Conservation (phyloP, 1,140 invertebrate species). For the Watersipora subatra region DNA sequence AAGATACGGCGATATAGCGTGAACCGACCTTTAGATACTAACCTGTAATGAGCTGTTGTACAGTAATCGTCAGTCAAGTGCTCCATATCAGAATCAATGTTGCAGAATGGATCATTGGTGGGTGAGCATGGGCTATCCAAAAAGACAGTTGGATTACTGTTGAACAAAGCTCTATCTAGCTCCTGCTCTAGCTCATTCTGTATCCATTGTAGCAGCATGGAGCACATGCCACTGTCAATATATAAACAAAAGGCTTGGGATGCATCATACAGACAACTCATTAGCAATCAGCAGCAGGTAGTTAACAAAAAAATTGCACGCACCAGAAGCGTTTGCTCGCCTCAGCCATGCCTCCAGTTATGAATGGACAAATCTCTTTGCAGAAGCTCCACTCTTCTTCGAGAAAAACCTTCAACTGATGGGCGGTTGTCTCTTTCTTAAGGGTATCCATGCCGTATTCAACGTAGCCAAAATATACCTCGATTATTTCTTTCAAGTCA, state of each 20-base stretch:
- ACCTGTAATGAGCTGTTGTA: too few relatives aligned
- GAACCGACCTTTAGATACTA: too few relatives aligned
- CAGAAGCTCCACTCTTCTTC: conserved; percentile 68
- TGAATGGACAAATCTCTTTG: conserved; percentile 53
- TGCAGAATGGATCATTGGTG: too few relatives aligned
- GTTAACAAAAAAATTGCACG: conserved; percentile 17
- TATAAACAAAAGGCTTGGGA: background rate
- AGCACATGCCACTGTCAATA: background rate
- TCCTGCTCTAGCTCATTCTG: background rate
- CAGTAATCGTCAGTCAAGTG: too few relatives aligned
- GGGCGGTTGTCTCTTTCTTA: conserved; percentile 43
- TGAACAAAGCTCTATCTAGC: too few relatives aligned
- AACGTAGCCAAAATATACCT: conserved; percentile 59
- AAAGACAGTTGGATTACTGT: too few relatives aligned
- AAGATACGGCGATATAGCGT: too few relatives aligned
- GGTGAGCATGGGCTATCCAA: too few relatives aligned
- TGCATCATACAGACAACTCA: background rate
- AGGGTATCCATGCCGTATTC: conserved; percentile 56
- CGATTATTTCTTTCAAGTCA: background rate
- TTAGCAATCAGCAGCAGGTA: background rate
- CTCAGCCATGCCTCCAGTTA: conserved; percentile 52
- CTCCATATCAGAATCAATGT: too few relatives aligned
- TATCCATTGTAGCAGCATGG: background rate
- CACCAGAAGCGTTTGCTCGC: conserved; percentile 56
- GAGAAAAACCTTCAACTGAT: conserved; percentile 58